These are phyloP conservation scores for Melierax canorus DNA, from an alignment of 2,113 vertebrate genomes.

Conservation along the genomic window DNA sequence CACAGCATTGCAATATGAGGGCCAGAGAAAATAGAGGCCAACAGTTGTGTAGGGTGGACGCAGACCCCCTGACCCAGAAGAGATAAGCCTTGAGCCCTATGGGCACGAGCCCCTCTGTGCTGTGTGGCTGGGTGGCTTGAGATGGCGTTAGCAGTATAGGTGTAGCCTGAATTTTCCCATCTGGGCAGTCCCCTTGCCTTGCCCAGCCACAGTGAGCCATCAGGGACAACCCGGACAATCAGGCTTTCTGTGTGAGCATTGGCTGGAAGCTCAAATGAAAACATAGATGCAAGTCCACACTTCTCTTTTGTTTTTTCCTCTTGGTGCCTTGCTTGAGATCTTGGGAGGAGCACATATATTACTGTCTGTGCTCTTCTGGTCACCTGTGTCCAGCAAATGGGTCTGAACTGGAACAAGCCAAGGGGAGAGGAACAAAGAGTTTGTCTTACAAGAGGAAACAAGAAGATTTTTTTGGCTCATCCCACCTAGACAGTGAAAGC, in stretches of 20 bases:
- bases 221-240: too few relatives aligned
- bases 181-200: neutral
- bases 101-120: neutral
- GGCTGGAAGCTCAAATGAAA: neutral
- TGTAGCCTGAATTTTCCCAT: neutral
- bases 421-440: neutral
- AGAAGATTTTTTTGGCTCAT: neutral
- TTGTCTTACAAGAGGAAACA: neutral
- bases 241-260: neutral
- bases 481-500: neutral
- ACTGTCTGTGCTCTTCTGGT: neutral
- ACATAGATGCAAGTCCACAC: too few relatives aligned
- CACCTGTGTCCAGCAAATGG: neutral
- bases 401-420: neutral
- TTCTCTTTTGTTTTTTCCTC: neutral
- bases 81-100: neutral
- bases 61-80: neutral
- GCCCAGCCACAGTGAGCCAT: neutral
- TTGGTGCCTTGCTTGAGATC: neutral
- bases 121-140: neutral
- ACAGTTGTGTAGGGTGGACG: neutral
- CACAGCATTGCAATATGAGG: neutral
- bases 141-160: neutral
- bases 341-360: neutral
- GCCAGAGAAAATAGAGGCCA: neutral